These are phyloP conservation scores for Aurelia coerulea DNA, from an alignment of 30 jellyfish, hydroid and myxozoan species.

Conservation along the genomic window DNA sequence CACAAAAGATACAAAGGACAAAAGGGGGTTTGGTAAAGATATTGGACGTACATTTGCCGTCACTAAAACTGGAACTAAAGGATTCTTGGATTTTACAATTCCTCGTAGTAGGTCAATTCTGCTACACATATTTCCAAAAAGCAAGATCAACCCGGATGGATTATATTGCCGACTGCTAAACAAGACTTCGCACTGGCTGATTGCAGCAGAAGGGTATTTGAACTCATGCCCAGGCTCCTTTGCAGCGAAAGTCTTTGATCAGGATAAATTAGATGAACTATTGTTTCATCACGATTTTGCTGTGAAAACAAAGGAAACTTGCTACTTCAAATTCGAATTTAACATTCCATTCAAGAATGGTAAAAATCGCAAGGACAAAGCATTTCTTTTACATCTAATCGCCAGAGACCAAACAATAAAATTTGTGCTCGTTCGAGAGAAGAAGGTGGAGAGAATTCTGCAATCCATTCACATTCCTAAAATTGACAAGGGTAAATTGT, in stretches of 20 bases:
- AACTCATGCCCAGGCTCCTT: conserved; percentile 63
- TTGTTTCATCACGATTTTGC: conserved; percentile 47
- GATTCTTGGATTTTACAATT: conserved; percentile 14
- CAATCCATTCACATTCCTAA: conserved; percentile 36
- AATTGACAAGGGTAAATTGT: conserved; percentile 18
- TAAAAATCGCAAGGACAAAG: conserved; percentile 18
- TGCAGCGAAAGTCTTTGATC: conserved; percentile 51
- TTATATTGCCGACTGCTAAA: conserved; percentile 30
- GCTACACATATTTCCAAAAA: conserved; percentile 25
- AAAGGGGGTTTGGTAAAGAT: not conserved
- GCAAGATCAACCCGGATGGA: conserved; percentile 20
- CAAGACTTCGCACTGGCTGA: conserved; percentile 36
- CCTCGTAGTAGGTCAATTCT: conserved; percentile 35
- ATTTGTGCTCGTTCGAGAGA: conserved; percentile 43
- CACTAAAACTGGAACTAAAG: not conserved
- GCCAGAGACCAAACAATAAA: conserved; percentile 29
- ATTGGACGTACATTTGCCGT: not conserved
- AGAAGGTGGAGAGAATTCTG: conserved; percentile 28
- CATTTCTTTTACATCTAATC: conserved; percentile 30
- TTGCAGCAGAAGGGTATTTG: conserved; percentile 30
- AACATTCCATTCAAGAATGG: conserved; percentile 41
- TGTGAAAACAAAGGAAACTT: not conserved
- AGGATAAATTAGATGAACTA: conserved; percentile 7
- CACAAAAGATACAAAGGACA: not conserved
- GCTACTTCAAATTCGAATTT: conserved; percentile 41